Percentiles rank a stretch among this genome's conserved stretches.
These are phyloP conservation scores for Tricholauxania praeusta DNA, from an alignment of 2,888 invertebrate genomes.

Conservation along the genomic window DNA sequence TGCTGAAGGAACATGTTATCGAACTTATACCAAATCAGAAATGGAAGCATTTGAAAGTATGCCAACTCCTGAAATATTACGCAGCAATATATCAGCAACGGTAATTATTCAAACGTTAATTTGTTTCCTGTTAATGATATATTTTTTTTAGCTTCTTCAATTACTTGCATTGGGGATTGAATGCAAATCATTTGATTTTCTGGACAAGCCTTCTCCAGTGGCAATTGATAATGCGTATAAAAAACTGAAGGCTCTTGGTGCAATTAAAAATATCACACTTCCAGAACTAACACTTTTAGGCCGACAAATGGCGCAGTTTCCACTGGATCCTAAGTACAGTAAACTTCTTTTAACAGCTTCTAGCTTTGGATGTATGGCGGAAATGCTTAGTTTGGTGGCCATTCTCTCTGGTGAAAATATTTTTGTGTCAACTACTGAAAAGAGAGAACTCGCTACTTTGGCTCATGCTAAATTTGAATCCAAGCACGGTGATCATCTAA, in stretches of 20 bases:
- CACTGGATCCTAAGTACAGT: conserved; percentile 90
- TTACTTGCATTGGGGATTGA: conserved; percentile 87
- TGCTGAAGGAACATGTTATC: conserved; percentile 85
- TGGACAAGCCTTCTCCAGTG: conserved; percentile 87
- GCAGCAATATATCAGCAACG: conserved; percentile 72
- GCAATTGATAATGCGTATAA: conserved; percentile 75
- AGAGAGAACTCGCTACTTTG: conserved; percentile 80
- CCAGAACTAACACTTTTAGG: conserved; percentile 83
- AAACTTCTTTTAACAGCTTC: conserved; percentile 84
- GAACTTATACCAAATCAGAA: conserved; percentile 84
- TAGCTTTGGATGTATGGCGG: conserved; percentile 82
- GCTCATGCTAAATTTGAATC: conserved; percentile 85
- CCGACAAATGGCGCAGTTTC: conserved; percentile 88
- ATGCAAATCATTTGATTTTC: conserved; percentile 86
- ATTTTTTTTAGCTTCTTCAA: conserved; percentile 75
- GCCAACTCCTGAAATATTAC: conserved; percentile 88
- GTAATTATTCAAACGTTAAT: conserved; percentile 45
- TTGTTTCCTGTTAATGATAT: background rate
- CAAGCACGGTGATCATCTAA: conserved; percentile 91
- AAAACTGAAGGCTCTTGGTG: conserved; percentile 77
- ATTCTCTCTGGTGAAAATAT: conserved; percentile 90
- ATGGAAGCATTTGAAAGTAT: conserved; percentile 79
- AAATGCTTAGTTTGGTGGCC: conserved; percentile 87
- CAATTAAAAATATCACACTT: conserved; percentile 71
- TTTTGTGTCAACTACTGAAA: conserved; percentile 76